These are phyloP conservation scores for Phataginus tetradactyla DNA, from an alignment of 2,797 vertebrate genomes.

Conservation along the genomic window DNA sequence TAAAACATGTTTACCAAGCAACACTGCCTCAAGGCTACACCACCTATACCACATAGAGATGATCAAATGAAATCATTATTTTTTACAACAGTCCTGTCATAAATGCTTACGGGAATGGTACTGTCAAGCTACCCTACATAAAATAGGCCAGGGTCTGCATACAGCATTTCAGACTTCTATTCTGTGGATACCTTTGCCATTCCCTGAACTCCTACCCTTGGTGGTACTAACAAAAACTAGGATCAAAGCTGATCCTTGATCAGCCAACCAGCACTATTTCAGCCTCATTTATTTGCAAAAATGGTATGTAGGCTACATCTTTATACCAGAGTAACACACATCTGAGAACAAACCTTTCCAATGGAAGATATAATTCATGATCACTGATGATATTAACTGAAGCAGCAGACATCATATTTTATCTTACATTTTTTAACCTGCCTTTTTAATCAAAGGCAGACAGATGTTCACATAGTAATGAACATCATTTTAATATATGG, in stretches of 20 bases:
- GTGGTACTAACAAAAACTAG: not conserved
- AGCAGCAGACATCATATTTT: not conserved
- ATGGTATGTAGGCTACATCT: not conserved
- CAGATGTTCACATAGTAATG: not conserved
- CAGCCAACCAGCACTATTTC: not conserved
- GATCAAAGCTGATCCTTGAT: not conserved
- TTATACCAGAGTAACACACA: not conserved
- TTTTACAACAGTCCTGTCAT: slow-evolving; percentile 6
- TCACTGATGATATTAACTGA: not conserved
- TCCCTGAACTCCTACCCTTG: not conserved
- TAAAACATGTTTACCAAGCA: slow-evolving; percentile 50
- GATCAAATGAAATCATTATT: slow-evolving; percentile 49
- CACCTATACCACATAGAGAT: not conserved
- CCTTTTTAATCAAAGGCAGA: not conserved
- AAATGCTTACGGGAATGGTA: not conserved
- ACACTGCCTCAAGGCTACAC: slow-evolving; percentile 17
- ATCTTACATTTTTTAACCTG: not conserved
- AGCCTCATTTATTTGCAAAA: not conserved
- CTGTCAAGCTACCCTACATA: not conserved
- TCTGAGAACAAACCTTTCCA: not conserved
- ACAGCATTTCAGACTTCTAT: not conserved
- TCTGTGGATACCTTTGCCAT: not conserved
- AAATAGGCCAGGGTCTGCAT: not conserved
- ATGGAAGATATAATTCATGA: not conserved
- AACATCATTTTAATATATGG: not conserved